Evolutionary conservation across 1,140 invertebrate species (phyloP), one percentile per base, ranked within the genome.

Genomic region (Eriosoma lanigerum): DNA sequence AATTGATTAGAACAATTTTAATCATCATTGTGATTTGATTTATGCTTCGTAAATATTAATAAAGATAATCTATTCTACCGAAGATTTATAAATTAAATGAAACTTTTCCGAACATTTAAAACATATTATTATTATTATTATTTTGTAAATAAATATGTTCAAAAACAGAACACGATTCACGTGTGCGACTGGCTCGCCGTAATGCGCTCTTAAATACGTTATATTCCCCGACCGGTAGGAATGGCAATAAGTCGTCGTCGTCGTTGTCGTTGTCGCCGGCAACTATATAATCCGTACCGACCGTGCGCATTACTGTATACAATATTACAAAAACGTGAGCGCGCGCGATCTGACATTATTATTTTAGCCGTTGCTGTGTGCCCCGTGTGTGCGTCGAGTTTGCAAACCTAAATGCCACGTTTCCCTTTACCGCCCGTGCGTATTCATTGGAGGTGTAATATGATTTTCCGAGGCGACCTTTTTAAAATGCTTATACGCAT

Each of bases 341-440:
- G 62, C 62, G 32, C 32, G 62, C 62, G 62, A 66, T 66, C 62
- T 66, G 62, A 66, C 62, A 66, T 66, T 66, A n/a, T 38, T 38
- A 38, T 38, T 38, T 66, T 13, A 19, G 19, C 60, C 60, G 60
- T 5, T 21, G 24, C 58, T 24, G 56, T 12, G 24, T 6, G n/a
- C n/a, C 13, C 6, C 58, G 60, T 29, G 29, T n/a, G n/a, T n/a
- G 1, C 56, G 1, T 5, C 32, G 62, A 17, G 19, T 2, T n/a
- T n/a, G n/a, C 3, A 64, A 38, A 64, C 32, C 29, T n/a, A 64
- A 64, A 64, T 64, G 32, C 62, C 62, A 38, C 62, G 62, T n/a
- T 38, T 32, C 29, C 29, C 1, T 21, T 46, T 21, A 9, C 24
- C 1, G 13, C 15, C 26, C 12, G 62, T n/a, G 32, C 32, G 8